A percentile compares a stretch with the other conserved stretches of the same genome.
These are phyloP conservation scores for Aptenodytes patagonicus DNA, from an alignment of 2,113 vertebrate genomes.

Conservation along the genomic window DNA sequence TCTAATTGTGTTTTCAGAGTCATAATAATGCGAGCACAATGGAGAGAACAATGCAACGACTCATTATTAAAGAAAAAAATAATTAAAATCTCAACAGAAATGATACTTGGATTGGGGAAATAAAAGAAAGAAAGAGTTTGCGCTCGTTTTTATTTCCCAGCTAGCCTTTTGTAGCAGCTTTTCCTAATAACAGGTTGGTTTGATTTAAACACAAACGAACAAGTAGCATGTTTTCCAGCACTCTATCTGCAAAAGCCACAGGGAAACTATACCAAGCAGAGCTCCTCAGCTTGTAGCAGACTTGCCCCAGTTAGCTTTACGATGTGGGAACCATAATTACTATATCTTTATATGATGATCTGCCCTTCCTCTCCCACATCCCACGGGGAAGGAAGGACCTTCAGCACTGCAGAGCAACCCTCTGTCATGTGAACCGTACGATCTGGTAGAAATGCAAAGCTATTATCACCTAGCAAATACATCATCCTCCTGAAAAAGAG, in stretches of 20 bases:
- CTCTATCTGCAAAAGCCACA: background rate
- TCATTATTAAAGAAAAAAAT: slow-evolving; percentile 5
- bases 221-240: background rate
- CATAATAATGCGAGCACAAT: background rate
- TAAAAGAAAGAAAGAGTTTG: background rate
- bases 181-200: background rate
- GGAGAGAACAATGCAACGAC: background rate
- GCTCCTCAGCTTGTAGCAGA: background rate
- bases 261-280: background rate
- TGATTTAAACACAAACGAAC: background rate
- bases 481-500: slow-evolving; percentile 9
- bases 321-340: background rate
- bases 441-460: slow-evolving; percentile 23
- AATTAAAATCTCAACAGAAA: slow-evolving; percentile 52
- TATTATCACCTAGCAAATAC: slow-evolving; percentile 52
- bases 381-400: background rate
- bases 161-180: background rate
- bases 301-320: background rate
- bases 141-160: background rate
- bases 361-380: background rate
- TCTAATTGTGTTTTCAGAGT: slow-evolving; percentile 44
- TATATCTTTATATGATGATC: background rate
- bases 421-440: background rate
- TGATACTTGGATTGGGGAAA: background rate
- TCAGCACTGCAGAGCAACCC: background rate